These are phyloP conservation scores for Diadema setosum DNA, from an alignment of 35 echinoderm and acorn worm genomes.

Conservation along the genomic window DNA sequence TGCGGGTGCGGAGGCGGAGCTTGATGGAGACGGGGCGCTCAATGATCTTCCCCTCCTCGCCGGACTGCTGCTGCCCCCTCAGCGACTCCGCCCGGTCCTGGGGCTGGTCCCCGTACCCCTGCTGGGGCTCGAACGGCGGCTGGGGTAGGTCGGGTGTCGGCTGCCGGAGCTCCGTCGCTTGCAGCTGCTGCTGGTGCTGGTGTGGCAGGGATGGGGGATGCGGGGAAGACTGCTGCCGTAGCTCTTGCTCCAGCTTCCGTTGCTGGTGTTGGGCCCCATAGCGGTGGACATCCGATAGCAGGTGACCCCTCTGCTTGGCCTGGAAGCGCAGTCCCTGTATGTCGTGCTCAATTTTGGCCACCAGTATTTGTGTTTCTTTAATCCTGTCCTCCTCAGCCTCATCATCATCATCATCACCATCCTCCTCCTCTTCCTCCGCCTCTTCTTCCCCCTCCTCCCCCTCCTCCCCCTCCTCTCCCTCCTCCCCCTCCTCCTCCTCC, in stretches of 20 bases:
- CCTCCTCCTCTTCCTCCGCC: background rate
- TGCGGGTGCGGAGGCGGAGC: background rate
- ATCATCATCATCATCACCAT: background rate
- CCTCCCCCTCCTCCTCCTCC: background rate
- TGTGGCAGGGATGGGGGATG: no score
- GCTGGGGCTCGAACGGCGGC: background rate
- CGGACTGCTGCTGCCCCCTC: background rate
- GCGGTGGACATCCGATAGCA: background rate
- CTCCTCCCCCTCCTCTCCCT: background rate
- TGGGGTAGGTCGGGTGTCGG: background rate
- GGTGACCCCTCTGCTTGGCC: background rate
- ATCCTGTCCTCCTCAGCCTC: background rate
- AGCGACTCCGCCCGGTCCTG: background rate
- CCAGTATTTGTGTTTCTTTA: background rate
- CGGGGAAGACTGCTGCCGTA: background rate
- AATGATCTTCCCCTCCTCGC: constrained; percentile 2
- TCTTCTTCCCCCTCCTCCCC: background rate
- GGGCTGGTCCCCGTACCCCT: background rate
- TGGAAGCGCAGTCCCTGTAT: constrained; percentile 1
- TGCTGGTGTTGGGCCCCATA: background rate
- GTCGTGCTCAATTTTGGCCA: constrained; percentile 11
- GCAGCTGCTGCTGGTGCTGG: no score
- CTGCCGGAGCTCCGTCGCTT: background rate
- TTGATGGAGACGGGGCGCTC: background rate
- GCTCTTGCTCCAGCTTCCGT: background rate